A percentile compares a stretch with the other conserved stretches of the same genome.
These are phyloP conservation scores for Eucidaris tribuloides DNA, from an alignment of 35 echinoderm and acorn worm species.

Conservation along the genomic window DNA sequence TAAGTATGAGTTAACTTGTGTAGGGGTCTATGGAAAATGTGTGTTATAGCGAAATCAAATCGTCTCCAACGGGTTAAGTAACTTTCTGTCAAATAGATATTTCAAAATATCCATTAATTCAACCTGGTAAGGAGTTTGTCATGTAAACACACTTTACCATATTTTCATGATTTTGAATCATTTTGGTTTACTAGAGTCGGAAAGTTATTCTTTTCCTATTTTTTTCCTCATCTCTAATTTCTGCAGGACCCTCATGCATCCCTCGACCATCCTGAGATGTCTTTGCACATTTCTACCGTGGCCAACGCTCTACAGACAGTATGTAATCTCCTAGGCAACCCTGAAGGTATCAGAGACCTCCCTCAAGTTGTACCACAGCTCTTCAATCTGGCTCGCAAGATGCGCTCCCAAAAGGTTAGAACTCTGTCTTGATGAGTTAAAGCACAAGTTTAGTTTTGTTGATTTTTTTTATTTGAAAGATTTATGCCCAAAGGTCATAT, in stretches of 20 bases:
- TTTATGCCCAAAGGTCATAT: too few relatives aligned
- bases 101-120: background rate
- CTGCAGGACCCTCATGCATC: background rate
- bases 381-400: background rate
- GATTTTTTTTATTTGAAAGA: too few relatives aligned
- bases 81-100: background rate
- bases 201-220: background rate
- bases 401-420: constrained; percentile 15
- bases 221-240: background rate
- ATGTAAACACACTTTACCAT: background rate
- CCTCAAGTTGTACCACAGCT: background rate
- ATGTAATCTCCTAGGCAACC: background rate
- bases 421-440: too few relatives aligned
- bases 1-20: too few relatives aligned
- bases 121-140: background rate
- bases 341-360: constrained; percentile 3
- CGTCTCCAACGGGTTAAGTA: background rate
- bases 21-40: too few relatives aligned
- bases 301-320: background rate
- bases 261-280: background rate
- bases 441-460: too few relatives aligned
- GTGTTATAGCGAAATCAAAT: too few relatives aligned
- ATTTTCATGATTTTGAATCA: background rate
- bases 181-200: background rate
- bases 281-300: background rate